Evolutionary conservation across 2,888 invertebrate genomes (phyloP), one percentile per base, ranked within the genome.

Genomic region (Loripinus fragilis): DNA sequence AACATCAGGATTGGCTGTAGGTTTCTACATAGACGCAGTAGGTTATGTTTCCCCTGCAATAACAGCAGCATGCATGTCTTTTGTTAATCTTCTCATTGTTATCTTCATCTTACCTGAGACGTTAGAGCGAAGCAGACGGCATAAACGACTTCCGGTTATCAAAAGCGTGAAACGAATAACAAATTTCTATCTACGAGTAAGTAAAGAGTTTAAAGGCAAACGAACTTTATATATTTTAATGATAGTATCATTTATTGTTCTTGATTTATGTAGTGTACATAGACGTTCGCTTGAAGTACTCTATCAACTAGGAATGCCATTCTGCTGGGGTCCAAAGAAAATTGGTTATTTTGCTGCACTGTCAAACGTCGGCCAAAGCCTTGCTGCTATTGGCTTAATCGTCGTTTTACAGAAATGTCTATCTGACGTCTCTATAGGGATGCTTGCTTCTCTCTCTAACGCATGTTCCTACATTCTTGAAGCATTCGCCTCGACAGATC

Each of bases 251-350:
- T 80, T 80, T 64, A 60, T 77, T 7, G 66, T 80, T 30, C 30
- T 60, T 30, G 74, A 74, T n/a, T 64, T 77, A 48, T 70, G 70
- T 0, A 52, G 45, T 30, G 74, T 80, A 20, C 52, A 77, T 67
- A 55, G 80, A n/a, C 70, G 55, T 52, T 12, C 71, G 12, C 68
- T 77, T 10, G 80, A 80, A 74, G 48, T 67, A 0, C 30, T 80
- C 2, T 80, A 80, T 35, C 76, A 77, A 30, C 67, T 80, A n/a
- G 77, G 74, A 7, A 74, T 73, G 69, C 80, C 80, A 33, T 80
- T 80, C 60, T 80, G 80, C 35, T 80, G 80, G 80, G 41, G 60
- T 12, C 60, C 80, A 12, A 50, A 68, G 23, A 73, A 70, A 33
- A 80, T 80, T 2, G 80, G 80, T 7, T 52, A 70, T 15, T 80